Conservation (phyloP, 2,888 invertebrate genomes). For the Parelbella ahira region DNA sequence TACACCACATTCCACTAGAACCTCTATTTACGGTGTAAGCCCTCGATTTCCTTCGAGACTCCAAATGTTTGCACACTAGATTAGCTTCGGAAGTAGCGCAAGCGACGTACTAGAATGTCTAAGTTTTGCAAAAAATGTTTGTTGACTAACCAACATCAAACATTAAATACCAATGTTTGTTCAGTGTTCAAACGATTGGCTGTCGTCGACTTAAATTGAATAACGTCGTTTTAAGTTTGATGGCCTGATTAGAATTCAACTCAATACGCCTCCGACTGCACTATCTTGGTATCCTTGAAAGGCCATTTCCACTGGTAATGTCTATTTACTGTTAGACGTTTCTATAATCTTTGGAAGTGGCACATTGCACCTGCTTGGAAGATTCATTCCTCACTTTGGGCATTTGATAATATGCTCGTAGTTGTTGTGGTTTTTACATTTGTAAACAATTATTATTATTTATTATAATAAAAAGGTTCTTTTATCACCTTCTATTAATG, state of each 20-base stretch:
- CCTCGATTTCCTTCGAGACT: slow-evolving; percentile 50
- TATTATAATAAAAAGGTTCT: no score
- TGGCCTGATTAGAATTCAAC: slow-evolving; percentile 14
- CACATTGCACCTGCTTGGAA: not conserved
- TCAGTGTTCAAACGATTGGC: no score
- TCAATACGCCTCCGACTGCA: not conserved
- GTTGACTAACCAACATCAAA: no score
- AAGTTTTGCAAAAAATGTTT: no score
- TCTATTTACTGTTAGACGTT: slow-evolving; percentile 68
- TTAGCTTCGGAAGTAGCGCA: slow-evolving; percentile 15
- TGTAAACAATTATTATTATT: no score
- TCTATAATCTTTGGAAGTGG: slow-evolving; percentile 30
- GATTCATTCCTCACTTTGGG: not conserved
- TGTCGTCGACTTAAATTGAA: no score
- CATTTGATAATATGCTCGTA: no score
- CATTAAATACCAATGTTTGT: not conserved
- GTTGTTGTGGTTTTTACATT: no score
- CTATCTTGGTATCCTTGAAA: slow-evolving; percentile 71
- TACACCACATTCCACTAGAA: slow-evolving; percentile 76
- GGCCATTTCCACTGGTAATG: slow-evolving; percentile 65
- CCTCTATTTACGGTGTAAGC: slow-evolving; percentile 57
- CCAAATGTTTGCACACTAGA: slow-evolving; percentile 23
- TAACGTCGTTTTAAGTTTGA: not conserved
- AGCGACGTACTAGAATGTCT: no score
- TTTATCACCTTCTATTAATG: no score